A percentile compares a stretch with the other conserved stretches of the same genome.
These are phyloP conservation scores for Jordanella pulchra DNA, from an alignment of 2,797 vertebrate genomes.

Conservation along the genomic window DNA sequence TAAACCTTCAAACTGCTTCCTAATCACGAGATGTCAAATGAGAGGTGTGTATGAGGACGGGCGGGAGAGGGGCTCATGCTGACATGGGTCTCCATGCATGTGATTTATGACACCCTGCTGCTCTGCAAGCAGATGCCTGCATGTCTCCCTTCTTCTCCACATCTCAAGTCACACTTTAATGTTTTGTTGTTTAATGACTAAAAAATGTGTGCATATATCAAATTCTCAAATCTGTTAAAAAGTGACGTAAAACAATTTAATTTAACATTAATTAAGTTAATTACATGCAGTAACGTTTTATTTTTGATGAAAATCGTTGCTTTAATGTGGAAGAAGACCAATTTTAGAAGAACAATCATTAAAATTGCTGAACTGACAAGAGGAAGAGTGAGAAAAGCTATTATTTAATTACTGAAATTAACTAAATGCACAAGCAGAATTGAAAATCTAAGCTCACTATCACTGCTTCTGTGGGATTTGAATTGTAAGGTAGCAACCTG, in stretches of 20 bases:
- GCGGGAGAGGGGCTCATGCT: conserved; percentile 16
- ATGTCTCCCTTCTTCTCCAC: conserved; percentile 8
- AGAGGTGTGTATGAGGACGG: not conserved
- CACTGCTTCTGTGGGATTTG: too few relatives aligned
- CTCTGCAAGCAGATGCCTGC: conserved; percentile 12
- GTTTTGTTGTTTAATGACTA: not conserved
- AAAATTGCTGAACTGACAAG: not conserved
- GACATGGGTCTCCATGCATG: conserved; percentile 32
- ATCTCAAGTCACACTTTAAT: not conserved
- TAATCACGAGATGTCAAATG: conserved; percentile 52
- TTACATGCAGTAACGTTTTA: too few relatives aligned
- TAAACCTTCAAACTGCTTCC: conserved; percentile 52
- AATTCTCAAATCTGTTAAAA: not conserved
- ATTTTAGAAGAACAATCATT: too few relatives aligned
- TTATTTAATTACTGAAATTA: not conserved
- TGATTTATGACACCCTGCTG: conserved; percentile 55
- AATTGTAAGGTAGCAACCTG: too few relatives aligned
- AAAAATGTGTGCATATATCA: not conserved
- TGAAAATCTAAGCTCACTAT: too few relatives aligned
- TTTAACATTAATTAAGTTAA: not conserved
- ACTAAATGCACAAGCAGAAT: not conserved
- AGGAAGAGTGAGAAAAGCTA: not conserved
- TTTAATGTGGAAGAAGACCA: not conserved
- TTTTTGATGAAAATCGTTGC: not conserved
- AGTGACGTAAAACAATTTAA: conserved; percentile 4